A percentile compares a stretch with the other conserved stretches of the same genome.
These are phyloP conservation scores for Danaus melanippus DNA, from an alignment of 1,140 invertebrate species.

Conservation along the genomic window DNA sequence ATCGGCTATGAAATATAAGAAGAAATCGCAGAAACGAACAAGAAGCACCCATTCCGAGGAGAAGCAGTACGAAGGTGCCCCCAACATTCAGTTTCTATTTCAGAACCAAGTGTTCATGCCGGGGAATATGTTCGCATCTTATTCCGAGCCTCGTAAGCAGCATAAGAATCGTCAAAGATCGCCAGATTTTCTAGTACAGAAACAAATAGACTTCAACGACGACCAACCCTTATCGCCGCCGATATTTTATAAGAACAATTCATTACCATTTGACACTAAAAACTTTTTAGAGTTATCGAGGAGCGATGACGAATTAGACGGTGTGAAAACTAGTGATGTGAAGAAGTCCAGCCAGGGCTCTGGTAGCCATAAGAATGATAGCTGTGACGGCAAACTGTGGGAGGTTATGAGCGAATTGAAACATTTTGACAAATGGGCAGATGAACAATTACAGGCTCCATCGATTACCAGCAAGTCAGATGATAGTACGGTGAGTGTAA, in stretches of 20 bases:
- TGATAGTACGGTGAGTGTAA: slow-evolving; percentile 45
- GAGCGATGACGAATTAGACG: slow-evolving; percentile 46
- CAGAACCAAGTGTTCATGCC: slow-evolving; percentile 68
- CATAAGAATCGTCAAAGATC: slow-evolving; percentile 27
- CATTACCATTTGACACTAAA: slow-evolving; percentile 46
- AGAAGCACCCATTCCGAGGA: slow-evolving; percentile 39
- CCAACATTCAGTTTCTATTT: slow-evolving; percentile 67
- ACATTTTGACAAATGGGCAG: slow-evolving; percentile 57
- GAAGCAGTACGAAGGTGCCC: slow-evolving; percentile 34
- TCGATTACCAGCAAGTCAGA: slow-evolving; percentile 44
- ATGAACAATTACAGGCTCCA: slow-evolving; percentile 47
- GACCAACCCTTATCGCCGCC: slow-evolving; percentile 45
- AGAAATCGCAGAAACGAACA: slow-evolving; percentile 43
- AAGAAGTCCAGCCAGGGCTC: slow-evolving; percentile 37
- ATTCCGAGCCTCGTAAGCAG: slow-evolving; percentile 43
- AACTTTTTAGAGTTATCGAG: slow-evolving; percentile 38
- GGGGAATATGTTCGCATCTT: slow-evolving; percentile 44
- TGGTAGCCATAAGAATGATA: slow-evolving; percentile 29
- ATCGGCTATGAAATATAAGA: slow-evolving; percentile 58
- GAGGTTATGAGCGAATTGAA: slow-evolving; percentile 63
- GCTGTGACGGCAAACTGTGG: slow-evolving; percentile 45
- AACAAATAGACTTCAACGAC: slow-evolving; percentile 55
- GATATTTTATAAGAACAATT: slow-evolving; percentile 58
- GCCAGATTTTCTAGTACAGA: slow-evolving; percentile 43
- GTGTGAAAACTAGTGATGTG: slow-evolving; percentile 24